Percentiles rank a stretch among this genome's conserved stretches.
These are phyloP conservation scores for Euzophera pinguis DNA, from an alignment of 2,888 invertebrate species.

Conservation along the genomic window DNA sequence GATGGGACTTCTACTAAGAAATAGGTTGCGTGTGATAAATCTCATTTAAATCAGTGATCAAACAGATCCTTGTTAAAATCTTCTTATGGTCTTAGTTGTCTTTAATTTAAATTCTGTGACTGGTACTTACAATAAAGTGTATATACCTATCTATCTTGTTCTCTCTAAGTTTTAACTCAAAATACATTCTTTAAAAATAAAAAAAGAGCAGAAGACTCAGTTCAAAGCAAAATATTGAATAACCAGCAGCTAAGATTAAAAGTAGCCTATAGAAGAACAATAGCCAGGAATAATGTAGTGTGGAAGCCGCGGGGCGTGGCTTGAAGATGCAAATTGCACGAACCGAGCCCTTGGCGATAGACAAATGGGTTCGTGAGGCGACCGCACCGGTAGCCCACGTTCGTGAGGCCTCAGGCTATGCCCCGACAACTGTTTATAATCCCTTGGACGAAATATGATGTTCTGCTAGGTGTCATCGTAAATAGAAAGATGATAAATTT, in stretches of 20 bases:
- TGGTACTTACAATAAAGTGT: no score
- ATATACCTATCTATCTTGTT: no score
- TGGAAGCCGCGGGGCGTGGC: slow-evolving; percentile 70
- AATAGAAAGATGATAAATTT: not conserved
- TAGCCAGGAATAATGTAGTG: slow-evolving; percentile 38
- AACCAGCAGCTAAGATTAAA: not conserved
- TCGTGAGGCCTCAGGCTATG: slow-evolving; percentile 30
- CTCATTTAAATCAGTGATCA: no score
- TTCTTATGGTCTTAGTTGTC: no score
- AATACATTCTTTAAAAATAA: not conserved
- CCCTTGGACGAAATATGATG: slow-evolving; percentile 32
- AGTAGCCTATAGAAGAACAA: slow-evolving; percentile 4
- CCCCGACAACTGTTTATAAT: slow-evolving; percentile 34
- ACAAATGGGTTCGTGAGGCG: slow-evolving; percentile 71
- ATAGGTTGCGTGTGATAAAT: no score
- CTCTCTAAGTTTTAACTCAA: no score
- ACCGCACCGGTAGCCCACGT: slow-evolving; percentile 75
- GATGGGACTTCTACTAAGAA: not conserved
- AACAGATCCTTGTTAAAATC: no score
- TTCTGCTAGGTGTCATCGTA: slow-evolving; percentile 1
- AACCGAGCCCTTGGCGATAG: slow-evolving; percentile 52
- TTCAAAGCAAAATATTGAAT: not conserved
- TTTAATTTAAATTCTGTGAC: no score
- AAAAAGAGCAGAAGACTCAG: not conserved
- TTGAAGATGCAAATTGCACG: slow-evolving; percentile 67